Percentiles rank a stretch among this genome's conserved stretches.
Conservation (phyloP, 1,140 invertebrate genomes). For the Lepidurus packardi region DNA sequence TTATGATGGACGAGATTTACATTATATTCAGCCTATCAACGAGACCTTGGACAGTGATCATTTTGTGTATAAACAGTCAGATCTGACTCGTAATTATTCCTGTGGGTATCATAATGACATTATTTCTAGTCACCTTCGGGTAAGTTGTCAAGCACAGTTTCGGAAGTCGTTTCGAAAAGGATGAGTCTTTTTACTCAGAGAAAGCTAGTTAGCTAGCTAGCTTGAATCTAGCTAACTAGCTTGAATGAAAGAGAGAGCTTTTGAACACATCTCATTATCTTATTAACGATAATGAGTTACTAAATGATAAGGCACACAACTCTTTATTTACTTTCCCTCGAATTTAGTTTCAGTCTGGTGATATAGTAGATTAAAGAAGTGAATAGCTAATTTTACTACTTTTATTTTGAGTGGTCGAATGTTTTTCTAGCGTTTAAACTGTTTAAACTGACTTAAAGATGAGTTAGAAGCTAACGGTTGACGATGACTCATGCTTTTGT, state of each 20-base stretch:
- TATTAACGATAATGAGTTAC: neutral
- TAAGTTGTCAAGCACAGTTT: neutral
- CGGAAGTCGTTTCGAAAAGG: neutral
- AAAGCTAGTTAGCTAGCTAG: no score
- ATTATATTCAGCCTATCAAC: conserved; percentile 62
- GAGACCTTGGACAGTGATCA: conserved; percentile 46
- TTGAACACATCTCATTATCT: conserved; percentile 33
- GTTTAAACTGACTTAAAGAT: no score
- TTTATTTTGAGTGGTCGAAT: no score
- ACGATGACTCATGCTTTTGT: no score
- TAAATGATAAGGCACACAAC: neutral
- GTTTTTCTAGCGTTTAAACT: no score
- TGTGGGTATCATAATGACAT: conserved; percentile 52
- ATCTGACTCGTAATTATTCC: conserved; percentile 59
- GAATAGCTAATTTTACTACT: no score
- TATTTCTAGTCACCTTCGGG: conserved; percentile 22
- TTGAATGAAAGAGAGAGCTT: conserved; percentile 37
- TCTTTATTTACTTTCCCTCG: no score
- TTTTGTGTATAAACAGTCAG: conserved; percentile 62
- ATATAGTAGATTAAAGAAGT: no score
- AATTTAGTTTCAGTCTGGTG: no score
- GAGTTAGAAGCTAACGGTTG: no score
- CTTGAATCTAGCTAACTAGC: no score
- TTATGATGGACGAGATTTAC: conserved; percentile 67
- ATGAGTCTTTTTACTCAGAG: no score